Percentiles rank a stretch among this genome's conserved stretches.
Evolutionary conservation across 2,888 invertebrate genomes (phyloP).

Genomic region (Hyalella azteca): DNA sequence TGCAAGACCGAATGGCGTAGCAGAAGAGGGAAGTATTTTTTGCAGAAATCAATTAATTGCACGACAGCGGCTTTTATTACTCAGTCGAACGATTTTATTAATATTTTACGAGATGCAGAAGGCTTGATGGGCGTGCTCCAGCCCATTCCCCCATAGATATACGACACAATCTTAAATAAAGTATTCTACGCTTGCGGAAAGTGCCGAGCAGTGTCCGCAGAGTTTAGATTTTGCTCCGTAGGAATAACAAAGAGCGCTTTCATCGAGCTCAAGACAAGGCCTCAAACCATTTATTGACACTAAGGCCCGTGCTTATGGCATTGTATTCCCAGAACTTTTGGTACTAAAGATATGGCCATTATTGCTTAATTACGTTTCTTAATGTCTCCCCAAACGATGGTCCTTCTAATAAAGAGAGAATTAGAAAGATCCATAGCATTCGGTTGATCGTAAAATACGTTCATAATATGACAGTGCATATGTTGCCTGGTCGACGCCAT

Average conservation of each 20-base stretch:
- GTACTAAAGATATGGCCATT: constrained; percentile 30
- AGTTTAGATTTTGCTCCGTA: neutral
- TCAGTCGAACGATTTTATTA: constrained; percentile 2
- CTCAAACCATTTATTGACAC: constrained; percentile 19
- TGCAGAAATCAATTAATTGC: constrained; percentile 1
- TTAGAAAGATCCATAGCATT: constrained; percentile 27
- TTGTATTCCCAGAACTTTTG: constrained; percentile 29
- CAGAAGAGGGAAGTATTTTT: neutral
- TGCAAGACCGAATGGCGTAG: no score
- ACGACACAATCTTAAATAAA: constrained; percentile 25
- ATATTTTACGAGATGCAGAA: constrained; percentile 17
- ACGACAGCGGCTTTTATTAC: neutral
- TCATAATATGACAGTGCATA: constrained; percentile 6
- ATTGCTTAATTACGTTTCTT: constrained; percentile 26
- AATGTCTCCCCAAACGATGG: constrained; percentile 29
- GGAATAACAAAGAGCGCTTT: neutral
- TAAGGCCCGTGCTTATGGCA: constrained; percentile 26
- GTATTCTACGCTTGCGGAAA: neutral
- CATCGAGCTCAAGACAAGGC: neutral
- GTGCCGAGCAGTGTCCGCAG: neutral
- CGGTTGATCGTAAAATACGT: neutral
- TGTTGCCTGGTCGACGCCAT: neutral
- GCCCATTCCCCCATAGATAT: neutral
- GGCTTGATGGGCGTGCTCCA: neutral
- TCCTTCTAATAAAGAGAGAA: constrained; percentile 27